Conservation (phyloP, 2,888 invertebrate genomes). For the Linyphia triangularis region DNA sequence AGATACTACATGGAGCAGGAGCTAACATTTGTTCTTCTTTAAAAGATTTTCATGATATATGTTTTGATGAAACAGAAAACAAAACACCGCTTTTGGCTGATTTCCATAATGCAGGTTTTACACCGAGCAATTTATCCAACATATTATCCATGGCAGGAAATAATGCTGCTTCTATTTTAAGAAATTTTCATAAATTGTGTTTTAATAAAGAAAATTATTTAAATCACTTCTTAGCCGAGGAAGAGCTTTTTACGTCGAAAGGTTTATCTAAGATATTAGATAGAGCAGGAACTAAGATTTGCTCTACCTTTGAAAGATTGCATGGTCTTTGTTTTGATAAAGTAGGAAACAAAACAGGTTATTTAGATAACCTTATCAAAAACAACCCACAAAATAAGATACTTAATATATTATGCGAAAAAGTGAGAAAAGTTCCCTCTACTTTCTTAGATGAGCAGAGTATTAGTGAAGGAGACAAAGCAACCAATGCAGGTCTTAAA, state of each 20-base stretch:
- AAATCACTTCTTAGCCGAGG: no score
- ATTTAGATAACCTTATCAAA: conserved; percentile 42
- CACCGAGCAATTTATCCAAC: conserved; percentile 33
- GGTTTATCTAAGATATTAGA: conserved; percentile 42
- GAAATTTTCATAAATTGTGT: conserved; percentile 45
- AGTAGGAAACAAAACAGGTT: conserved; percentile 46
- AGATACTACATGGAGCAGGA: conserved; percentile 43
- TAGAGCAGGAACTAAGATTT: conserved; percentile 41
- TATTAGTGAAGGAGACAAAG: conserved; percentile 26
- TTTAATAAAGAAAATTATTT: no score
- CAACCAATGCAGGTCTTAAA: conserved; percentile 36
- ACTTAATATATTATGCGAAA: conserved; percentile 32
- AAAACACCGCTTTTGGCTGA: conserved; percentile 49
- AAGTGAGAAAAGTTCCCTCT: conserved; percentile 26
- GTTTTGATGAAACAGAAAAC: no score
- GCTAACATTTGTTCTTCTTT: no score
- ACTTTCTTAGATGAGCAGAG: conserved; percentile 32
- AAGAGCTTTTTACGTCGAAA: conserved; percentile 45
- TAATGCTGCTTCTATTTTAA: conserved; percentile 58
- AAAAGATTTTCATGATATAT: no score
- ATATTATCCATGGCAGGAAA: conserved; percentile 59
- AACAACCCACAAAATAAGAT: conserved; percentile 7
- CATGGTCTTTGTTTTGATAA: conserved; percentile 63
- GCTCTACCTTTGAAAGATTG: conserved; percentile 42
- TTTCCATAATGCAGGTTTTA: conserved; percentile 37